These are phyloP conservation scores for Thera obeliscata DNA, from an alignment of 2,888 invertebrate genomes.

Conservation along the genomic window DNA sequence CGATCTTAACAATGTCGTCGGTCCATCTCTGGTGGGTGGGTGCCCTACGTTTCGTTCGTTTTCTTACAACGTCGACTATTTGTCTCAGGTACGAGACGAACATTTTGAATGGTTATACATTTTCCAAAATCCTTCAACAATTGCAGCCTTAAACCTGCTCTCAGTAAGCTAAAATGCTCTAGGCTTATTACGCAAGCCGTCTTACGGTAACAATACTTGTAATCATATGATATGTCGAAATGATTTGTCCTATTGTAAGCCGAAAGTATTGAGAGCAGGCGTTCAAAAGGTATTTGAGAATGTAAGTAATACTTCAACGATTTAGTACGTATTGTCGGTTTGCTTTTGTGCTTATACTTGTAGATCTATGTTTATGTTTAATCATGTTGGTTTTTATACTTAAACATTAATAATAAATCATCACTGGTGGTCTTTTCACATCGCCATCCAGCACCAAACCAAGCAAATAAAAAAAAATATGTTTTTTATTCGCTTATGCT, in stretches of 20 bases:
- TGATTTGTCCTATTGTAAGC: slow-evolving; percentile 37
- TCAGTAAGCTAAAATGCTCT: slow-evolving; percentile 22
- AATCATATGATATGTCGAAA: slow-evolving; percentile 43
- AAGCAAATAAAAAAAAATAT: too few species aligned
- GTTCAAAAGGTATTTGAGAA: slow-evolving; percentile 34
- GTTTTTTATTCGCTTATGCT: too few species aligned
- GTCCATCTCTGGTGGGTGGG: too few species aligned
- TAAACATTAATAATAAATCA: too few species aligned
- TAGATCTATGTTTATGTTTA: too few species aligned
- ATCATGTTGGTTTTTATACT: too few species aligned
- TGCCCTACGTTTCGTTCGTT: too few species aligned
- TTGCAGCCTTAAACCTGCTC: slow-evolving; percentile 7
- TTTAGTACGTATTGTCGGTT: slow-evolving; percentile 13
- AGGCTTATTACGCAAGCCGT: slow-evolving; percentile 34
- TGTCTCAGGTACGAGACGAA: background rate
- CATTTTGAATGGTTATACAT: background rate
- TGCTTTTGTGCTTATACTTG: slow-evolving; percentile 7
- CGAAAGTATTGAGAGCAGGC: slow-evolving; percentile 37
- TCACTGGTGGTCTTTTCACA: too few species aligned
- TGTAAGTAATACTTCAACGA: slow-evolving; percentile 34
- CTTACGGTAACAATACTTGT: slow-evolving; percentile 41
- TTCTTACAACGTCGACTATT: too few species aligned
- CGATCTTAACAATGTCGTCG: too few species aligned
- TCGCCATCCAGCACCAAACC: too few species aligned
- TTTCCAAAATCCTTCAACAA: background rate